A percentile compares a stretch with the other conserved stretches of the same genome.
These are phyloP conservation scores for Conus ventricosus DNA, from an alignment of 1,140 invertebrate species.

Conservation along the genomic window DNA sequence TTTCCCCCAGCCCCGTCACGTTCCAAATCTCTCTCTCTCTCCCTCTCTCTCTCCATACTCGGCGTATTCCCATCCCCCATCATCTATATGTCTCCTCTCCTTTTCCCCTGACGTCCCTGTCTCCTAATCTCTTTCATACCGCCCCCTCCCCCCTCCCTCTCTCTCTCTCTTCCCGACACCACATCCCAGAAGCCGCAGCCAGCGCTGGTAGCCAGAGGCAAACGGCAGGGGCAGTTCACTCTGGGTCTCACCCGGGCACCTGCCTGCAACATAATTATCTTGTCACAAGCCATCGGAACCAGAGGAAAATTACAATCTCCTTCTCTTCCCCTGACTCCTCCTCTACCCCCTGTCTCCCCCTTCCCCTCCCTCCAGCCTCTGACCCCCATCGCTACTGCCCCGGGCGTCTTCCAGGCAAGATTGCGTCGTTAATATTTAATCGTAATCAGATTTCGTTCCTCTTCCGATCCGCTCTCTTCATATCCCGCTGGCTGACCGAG, in stretches of 20 bases:
- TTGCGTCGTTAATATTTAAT: slow-evolving; percentile 42
- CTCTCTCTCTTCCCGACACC: not conserved
- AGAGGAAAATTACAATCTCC: slow-evolving; percentile 38
- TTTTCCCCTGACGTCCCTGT: not conserved
- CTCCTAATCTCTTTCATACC: not conserved
- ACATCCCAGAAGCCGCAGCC: not conserved
- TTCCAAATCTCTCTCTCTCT: not conserved
- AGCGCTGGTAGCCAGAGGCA: not conserved
- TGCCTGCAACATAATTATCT: slow-evolving; percentile 40
- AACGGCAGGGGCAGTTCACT: not conserved
- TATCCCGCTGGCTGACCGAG: not conserved
- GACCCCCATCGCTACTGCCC: not conserved
- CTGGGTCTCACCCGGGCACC: slow-evolving; percentile 16
- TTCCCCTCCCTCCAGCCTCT: not conserved
- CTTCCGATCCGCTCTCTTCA: slow-evolving; percentile 29
- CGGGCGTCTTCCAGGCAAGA: slow-evolving; percentile 34
- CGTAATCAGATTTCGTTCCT: slow-evolving; percentile 39
- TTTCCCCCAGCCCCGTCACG: too few species aligned
- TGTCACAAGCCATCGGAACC: slow-evolving; percentile 38
- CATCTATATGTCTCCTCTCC: not conserved
- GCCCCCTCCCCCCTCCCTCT: not conserved
- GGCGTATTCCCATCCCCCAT: not conserved
- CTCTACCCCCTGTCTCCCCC: not conserved
- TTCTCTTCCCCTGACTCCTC: not conserved
- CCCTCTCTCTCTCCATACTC: not conserved